Base-by-base conservation (phyloP, 2,797 vertebrate species). In the Alosa sapidissima region DNA sequence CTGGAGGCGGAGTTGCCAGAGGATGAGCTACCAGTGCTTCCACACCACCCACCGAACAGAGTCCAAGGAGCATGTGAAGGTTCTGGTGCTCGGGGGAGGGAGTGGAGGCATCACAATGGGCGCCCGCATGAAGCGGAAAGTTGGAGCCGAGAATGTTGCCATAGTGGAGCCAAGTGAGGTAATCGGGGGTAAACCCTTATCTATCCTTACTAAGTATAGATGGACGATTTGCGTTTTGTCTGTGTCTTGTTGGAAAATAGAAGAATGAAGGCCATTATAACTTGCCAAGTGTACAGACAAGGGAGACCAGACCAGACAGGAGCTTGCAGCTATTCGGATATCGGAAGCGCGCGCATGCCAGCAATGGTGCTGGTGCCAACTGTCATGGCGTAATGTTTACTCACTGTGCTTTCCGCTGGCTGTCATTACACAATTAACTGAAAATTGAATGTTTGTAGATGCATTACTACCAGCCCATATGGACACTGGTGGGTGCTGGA, bases 391-490 rank as follows among this genome's bases (percentile, higher is more conserved):
- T 41, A 41, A 41, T 41, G 19, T 58, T 58, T 58, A n/a, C 55
- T n/a, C 19, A 58, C 5, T n/a, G 4, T 16, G 19, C 19, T 21
- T 10, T 4, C 5, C 6, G 16, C 19, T 21, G 54, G 54, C 16
- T 21, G 19, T 16, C 54, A 5, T 58, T 58, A 58, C 55, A 10
- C 49, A 51, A 51, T 51, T 0, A 0, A 21, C 55, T 58, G 4
- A 58, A 41, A 41, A 58, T 72, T 6, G 13, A 45, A 16, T 41
- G 68, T 16, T 41, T 41, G 8, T 91, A 99, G 98, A 96, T 93
- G 89, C 98, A 99, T 89, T 99, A 98, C 90, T 99, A 99, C 90
- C 98, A 99, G 92, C 98, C 98, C 0, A 92, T 99, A 81, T 99
- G 98, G 98, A 99, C 98, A 0, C 91, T 99, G 82, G 98, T 98